These are phyloP conservation scores for Clanis bilineata DNA, from an alignment of 2,888 invertebrate genomes.

Conservation along the genomic window DNA sequence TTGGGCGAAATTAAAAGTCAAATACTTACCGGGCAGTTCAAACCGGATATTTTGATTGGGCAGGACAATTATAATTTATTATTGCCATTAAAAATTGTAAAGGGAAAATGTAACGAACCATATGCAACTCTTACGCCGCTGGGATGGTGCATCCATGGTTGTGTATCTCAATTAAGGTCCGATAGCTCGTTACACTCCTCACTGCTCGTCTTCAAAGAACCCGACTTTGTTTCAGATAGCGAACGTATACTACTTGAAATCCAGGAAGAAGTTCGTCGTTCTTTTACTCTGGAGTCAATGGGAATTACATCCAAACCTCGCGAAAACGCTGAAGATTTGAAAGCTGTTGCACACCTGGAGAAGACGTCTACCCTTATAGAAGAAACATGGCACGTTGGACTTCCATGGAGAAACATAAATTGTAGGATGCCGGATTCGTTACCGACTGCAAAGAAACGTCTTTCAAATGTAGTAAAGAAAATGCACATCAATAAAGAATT, in stretches of 20 bases:
- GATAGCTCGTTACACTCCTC: too few species aligned
- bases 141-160: constrained; percentile 21
- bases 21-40: constrained; percentile 10
- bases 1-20: background rate
- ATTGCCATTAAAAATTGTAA: constrained; percentile 26
- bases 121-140: constrained; percentile 28
- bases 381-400: background rate
- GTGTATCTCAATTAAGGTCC: too few species aligned
- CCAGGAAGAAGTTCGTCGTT: background rate
- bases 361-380: background rate
- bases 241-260: background rate
- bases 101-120: constrained; percentile 27
- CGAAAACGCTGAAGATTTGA: background rate
- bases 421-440: background rate
- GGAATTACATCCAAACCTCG: background rate
- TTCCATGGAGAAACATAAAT: background rate
- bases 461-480: background rate
- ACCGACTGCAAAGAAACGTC: background rate
- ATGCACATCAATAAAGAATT: background rate
- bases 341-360: background rate
- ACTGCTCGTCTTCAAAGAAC: background rate
- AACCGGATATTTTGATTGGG: constrained; percentile 36
- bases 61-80: constrained; percentile 38
- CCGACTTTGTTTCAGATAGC: background rate
- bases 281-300: background rate